A percentile compares a stretch with the other conserved stretches of the same genome.
phyloP scores from a whole-genome alignment of 1,140 invertebrate species.

The Chrysoperla carnea region DNA sequence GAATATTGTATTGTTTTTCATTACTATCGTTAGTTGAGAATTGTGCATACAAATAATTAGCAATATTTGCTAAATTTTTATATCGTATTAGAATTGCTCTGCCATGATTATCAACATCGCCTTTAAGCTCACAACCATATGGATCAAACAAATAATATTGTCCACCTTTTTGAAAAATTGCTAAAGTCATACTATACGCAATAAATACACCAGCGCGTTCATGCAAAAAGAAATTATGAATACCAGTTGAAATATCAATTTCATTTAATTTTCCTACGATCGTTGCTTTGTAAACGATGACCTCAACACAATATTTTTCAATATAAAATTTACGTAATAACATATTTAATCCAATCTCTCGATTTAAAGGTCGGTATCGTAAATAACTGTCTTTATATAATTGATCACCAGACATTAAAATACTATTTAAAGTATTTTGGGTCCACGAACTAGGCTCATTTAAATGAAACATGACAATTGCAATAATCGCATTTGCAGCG shows the following conservation, averaged over 20 bases:
- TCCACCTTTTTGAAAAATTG: background rate
- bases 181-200: background rate
- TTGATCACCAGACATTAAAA: background rate
- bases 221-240: background rate
- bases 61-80: background rate
- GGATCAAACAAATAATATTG: background rate
- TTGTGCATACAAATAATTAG: background rate
- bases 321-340: background rate
- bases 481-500: background rate
- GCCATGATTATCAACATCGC: background rate
- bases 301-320: background rate
- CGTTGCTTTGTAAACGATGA: background rate
- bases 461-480: background rate
- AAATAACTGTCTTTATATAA: background rate
- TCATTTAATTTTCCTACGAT: background rate
- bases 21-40: too few relatives aligned
- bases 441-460: background rate
- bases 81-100: background rate
- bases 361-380: background rate
- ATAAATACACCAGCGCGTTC: background rate
- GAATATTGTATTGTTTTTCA: too few relatives aligned
- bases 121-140: background rate
- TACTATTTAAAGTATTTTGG: background rate
- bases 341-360: background rate
- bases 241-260: background rate